Evolutionary conservation across 2,797 vertebrate genomes (phyloP), one percentile per base, ranked within the genome.

Genomic region (Acipenser transmontanus): DNA sequence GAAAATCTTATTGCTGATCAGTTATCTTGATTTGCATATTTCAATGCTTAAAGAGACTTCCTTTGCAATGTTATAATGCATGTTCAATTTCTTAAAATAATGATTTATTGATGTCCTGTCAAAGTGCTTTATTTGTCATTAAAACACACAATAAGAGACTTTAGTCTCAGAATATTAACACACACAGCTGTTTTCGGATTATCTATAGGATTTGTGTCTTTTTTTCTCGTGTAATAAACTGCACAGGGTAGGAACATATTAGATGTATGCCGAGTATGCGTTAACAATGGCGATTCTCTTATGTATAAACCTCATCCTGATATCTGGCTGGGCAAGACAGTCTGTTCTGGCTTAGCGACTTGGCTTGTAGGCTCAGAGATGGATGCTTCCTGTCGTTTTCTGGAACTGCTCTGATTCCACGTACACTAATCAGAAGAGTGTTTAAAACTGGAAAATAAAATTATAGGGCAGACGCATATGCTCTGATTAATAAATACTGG

Each of bases 311-410:
- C 65, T 8, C 65, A 50, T 60, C 57, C 56, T 60, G 48, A 66
- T 50, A 50, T 34, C 54, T 49, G 48, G 12, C 8, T 10, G 10
- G 1, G 3, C 3, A 57, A 6, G 56, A 8, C 57, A 60, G n/a
- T 60, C n/a, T 66, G 65, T 50, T 66, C 14, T 66, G 57, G 65
- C 65, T 50, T 50, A 20, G 12, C 7, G 47, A 47, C 65, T 60
- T 47, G 20, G 56, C 60, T 66, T 34, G 11, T 17, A 50, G 47
- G 65, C 49, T 47, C 49, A 6, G 56, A 12, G n/a, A 11, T 20
- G 65, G 57, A 14, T 66, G 12, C 56, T 17, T 49, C 12, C 52
- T 50, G 65, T 17, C n/a, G 47, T 13, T 60, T 57, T 49, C 17
- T 48, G 12, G 47, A 47, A 60, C 50, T n/a, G 48, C 9, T n/a